phyloP scores from a whole-genome alignment of 2,797 vertebrate genomes.

The Parambassis ranga region DNA sequence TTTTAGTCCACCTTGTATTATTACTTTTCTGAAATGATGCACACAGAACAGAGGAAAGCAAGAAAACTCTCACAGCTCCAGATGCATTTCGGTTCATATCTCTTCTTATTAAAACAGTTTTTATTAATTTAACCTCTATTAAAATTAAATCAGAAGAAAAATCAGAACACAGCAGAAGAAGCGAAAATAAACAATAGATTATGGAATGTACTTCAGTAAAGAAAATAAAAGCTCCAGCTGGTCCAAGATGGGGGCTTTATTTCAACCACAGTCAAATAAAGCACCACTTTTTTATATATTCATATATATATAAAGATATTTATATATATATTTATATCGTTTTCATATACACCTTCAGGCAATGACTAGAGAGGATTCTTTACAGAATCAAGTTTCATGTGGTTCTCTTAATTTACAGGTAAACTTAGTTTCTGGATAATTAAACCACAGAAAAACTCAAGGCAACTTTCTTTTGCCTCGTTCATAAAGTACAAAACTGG shows the following conservation, averaged over 20 bases:
- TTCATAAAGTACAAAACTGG: conserved; percentile 99
- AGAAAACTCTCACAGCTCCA: conserved; percentile 32
- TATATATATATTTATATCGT: conserved; percentile 52
- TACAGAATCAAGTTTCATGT: conserved; percentile 99
- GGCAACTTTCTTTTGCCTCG: conserved; percentile 88
- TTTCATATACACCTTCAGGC: conserved; percentile 98
- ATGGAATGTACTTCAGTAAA: conserved; percentile 85
- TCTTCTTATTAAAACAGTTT: conserved; percentile 79
- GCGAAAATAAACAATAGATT: conserved; percentile 76
- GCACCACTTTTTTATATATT: conserved; percentile 85
- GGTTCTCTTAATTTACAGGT: conserved; percentile 98
- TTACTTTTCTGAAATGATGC: too few species aligned
- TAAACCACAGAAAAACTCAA: conserved; percentile 91
- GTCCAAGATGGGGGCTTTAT: conserved; percentile 99
- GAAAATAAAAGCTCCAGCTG: conserved; percentile 98
- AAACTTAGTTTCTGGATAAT: conserved; percentile 95
- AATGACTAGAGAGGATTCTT: conserved; percentile 98
- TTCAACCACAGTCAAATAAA: conserved; percentile 99
- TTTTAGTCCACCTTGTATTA: too few species aligned
- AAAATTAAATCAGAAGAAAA: conserved; percentile 76
- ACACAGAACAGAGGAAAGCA: background rate
- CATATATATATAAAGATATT: conserved; percentile 78
- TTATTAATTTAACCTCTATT: conserved; percentile 85
- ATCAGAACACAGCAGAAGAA: conserved; percentile 73
- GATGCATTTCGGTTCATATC: conserved; percentile 41